phyloP scores from a whole-genome alignment of 2,888 invertebrate species.

The Neuroscelio doddi region DNA sequence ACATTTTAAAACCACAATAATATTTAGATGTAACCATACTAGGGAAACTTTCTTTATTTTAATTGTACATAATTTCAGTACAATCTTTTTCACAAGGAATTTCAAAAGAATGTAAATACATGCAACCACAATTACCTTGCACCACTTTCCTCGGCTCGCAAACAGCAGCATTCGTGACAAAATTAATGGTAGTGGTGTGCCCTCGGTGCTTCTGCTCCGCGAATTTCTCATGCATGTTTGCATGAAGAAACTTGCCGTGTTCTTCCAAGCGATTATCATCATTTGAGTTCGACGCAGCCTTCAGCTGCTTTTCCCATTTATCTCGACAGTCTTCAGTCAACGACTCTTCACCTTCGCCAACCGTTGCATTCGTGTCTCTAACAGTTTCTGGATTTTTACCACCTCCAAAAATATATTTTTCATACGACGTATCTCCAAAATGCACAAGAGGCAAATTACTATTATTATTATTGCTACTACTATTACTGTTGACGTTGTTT shows the following conservation, averaged over 20 bases:
- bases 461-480: conserved; percentile 35
- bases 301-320: conserved; percentile 12
- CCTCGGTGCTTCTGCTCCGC: conserved; percentile 46
- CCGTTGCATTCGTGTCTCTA: conserved; percentile 3
- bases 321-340: background rate
- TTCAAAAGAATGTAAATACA: background rate
- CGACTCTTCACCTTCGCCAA: conserved; percentile 13
- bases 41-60: background rate
- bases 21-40: too few species aligned
- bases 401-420: conserved; percentile 70
- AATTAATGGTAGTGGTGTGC: conserved; percentile 61
- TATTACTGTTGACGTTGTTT: background rate
- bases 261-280: conserved; percentile 14
- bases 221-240: conserved; percentile 24
- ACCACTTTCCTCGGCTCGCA: conserved; percentile 35
- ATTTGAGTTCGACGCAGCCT: background rate
- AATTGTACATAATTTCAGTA: background rate
- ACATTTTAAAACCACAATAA: too few species aligned
- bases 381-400: conserved; percentile 21
- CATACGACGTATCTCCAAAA: conserved; percentile 77
- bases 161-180: conserved; percentile 42
- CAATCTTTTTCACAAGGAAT: background rate
- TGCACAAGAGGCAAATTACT: conserved; percentile 76
- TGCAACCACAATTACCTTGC: conserved; percentile 37
- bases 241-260: conserved; percentile 9